A percentile compares a stretch with the other conserved stretches of the same genome.
phyloP scores from a whole-genome alignment of 2,888 invertebrate species.

The Catonia carolina region DNA sequence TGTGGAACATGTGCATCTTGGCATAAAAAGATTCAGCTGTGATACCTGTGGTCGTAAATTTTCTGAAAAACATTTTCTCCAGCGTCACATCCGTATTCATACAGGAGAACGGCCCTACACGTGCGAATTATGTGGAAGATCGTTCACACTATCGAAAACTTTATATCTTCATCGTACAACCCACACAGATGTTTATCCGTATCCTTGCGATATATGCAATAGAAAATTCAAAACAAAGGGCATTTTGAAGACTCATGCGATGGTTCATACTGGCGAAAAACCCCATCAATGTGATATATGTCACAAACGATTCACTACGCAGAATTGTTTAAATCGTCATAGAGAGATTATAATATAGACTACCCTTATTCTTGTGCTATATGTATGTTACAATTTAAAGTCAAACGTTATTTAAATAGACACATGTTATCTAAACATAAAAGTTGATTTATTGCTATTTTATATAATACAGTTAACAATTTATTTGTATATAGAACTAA shows the following conservation, averaged over 20 bases:
- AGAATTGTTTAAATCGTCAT: slow-evolving; percentile 19
- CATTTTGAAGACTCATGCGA: slow-evolving; percentile 46
- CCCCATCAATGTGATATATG: slow-evolving; percentile 45
- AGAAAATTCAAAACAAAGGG: slow-evolving; percentile 45
- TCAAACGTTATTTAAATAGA: slow-evolving; percentile 48
- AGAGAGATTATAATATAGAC: slow-evolving; percentile 32
- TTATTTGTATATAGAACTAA: no score
- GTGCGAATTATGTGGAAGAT: slow-evolving; percentile 44
- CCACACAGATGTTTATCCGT: slow-evolving; percentile 49
- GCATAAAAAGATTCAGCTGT: slow-evolving; percentile 46
- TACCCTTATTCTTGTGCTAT: slow-evolving; percentile 34
- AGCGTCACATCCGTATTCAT: slow-evolving; percentile 46
- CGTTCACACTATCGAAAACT: slow-evolving; percentile 16
- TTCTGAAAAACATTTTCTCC: slow-evolving; percentile 44
- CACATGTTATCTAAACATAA: no score
- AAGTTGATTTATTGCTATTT: no score
- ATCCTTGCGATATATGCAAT: slow-evolving; percentile 53
- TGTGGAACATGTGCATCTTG: slow-evolving; percentile 46
- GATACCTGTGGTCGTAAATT: slow-evolving; percentile 51
- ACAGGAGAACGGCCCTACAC: slow-evolving; percentile 43
- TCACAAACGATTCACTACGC: slow-evolving; percentile 31
- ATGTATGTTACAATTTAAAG: slow-evolving; percentile 41
- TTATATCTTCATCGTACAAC: slow-evolving; percentile 45
- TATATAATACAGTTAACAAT: no score
- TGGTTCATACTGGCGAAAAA: slow-evolving; percentile 45